Evolutionary conservation across 2,113 vertebrate species (phyloP).

Genomic region (Zapus hudsonius): DNA sequence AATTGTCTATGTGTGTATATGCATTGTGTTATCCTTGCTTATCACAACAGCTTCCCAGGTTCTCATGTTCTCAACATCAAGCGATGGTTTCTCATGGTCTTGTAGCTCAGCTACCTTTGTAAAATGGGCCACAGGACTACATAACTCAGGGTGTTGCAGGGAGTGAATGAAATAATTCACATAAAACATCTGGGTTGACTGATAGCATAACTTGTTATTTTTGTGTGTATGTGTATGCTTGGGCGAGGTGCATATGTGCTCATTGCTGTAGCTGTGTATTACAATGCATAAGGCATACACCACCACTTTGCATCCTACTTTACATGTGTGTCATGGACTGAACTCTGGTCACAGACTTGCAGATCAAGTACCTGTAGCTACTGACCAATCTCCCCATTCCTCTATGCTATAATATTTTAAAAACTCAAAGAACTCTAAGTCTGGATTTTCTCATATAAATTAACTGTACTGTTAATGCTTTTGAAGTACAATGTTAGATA

Average conservation of each 20-base stretch:
- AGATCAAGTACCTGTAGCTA: no score
- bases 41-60: background rate
- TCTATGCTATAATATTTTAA: background rate
- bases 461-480: background rate
- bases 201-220: background rate
- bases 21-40: background rate
- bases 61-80: background rate
- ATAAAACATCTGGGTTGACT: background rate
- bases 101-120: background rate
- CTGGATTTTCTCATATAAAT: background rate
- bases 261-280: no score
- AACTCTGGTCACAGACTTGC: no score
- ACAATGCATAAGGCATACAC: no score
- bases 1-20: background rate
- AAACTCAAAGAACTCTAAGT: background rate
- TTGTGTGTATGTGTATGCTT: no score
- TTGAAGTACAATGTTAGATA: background rate
- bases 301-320: no score
- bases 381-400: no score
- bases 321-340: no score
- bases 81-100: background rate
- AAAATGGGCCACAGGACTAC: background rate
- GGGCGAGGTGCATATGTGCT: no score
- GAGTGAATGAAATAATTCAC: background rate
- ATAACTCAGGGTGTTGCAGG: background rate